Percentiles rank a stretch among this genome's conserved stretches.
phyloP scores from a whole-genome alignment of 2,113 vertebrate species.

The Seriola rivoliana region DNA sequence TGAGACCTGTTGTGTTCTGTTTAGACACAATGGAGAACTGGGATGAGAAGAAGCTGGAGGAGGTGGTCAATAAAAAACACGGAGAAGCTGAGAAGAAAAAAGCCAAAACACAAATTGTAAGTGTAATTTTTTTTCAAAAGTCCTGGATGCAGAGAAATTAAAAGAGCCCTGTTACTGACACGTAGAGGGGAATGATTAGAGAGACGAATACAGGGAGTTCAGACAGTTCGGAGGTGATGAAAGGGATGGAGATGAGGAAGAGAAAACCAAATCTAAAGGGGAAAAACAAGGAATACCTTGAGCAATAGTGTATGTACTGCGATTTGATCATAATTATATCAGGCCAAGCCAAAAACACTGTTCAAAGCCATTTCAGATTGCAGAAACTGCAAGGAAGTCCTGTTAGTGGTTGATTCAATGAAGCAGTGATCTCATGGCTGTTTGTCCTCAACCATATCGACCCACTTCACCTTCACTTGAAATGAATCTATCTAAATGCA shows the following conservation, averaged over 20 bases:
- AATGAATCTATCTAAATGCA: neutral
- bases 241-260: neutral
- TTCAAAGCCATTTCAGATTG: too few relatives aligned
- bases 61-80: conserved; percentile 98
- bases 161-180: neutral
- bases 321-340: too few relatives aligned
- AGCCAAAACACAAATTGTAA: conserved; percentile 96
- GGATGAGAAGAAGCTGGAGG: conserved; percentile 99
- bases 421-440: neutral
- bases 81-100: conserved; percentile 98
- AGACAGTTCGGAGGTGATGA: neutral
- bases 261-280: too few relatives aligned
- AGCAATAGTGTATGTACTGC: too few relatives aligned
- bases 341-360: too few relatives aligned
- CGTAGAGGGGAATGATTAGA: neutral
- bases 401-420: neutral
- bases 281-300: too few relatives aligned
- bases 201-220: neutral
- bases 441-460: neutral
- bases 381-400: too few relatives aligned
- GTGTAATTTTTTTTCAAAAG: conserved; percentile 62
- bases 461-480: neutral
- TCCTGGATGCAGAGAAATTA: neutral
- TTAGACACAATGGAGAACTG: conserved; percentile 99
- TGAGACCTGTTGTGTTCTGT: conserved; percentile 21